Evolutionary conservation across 2,113 vertebrate genomes (phyloP).

Genomic region (Paramormyrops kingsleyae): DNA sequence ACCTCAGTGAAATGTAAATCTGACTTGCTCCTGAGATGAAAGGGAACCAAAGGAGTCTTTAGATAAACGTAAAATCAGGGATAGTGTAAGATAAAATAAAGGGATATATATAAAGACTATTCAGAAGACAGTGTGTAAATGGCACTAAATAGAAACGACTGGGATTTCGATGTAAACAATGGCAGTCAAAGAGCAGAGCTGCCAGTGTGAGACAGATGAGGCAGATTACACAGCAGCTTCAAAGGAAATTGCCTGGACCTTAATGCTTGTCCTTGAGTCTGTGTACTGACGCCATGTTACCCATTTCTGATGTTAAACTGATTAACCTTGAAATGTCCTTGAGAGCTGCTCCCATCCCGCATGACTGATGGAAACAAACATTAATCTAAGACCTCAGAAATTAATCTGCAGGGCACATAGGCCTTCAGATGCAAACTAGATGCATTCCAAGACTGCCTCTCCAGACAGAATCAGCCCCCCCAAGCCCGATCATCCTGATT

Average conservation of each 20-base stretch:
- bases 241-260: background rate
- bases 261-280: background rate
- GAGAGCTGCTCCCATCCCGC: constrained; percentile 35
- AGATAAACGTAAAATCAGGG: background rate
- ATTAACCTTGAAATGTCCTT: constrained; percentile 47
- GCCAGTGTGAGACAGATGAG: background rate
- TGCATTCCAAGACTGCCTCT: background rate
- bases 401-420: background rate
- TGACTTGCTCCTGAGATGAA: background rate
- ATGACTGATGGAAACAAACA: constrained; percentile 49
- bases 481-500: background rate
- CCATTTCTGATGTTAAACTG: background rate
- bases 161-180: background rate
- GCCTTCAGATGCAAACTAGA: background rate
- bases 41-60: background rate
- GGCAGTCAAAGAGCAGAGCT: background rate
- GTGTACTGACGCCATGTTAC: background rate
- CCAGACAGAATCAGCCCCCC: background rate
- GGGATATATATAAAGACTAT: background rate
- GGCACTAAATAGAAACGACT: background rate
- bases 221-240: background rate
- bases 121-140: background rate
- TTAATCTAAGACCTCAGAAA: constrained; percentile 43
- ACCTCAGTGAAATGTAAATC: background rate
- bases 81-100: background rate